phyloP scores from a whole-genome alignment of 2,797 vertebrate genomes.

The Poeciliopsis infans region DNA sequence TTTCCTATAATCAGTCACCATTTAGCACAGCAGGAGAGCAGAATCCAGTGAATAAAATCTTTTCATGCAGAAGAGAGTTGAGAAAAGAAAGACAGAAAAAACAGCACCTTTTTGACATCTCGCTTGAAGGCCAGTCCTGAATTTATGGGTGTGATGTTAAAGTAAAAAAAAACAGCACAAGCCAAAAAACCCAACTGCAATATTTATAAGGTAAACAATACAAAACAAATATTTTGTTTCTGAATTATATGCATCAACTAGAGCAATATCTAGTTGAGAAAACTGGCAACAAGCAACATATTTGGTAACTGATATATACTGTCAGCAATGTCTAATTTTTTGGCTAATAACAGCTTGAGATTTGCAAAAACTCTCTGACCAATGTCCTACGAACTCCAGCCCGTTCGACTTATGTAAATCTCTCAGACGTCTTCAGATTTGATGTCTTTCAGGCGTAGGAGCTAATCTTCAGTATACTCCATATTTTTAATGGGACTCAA shows the following conservation, averaged over 20 bases:
- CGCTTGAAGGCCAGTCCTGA: slow-evolving; percentile 13
- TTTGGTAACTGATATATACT: not conserved
- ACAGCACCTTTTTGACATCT: slow-evolving; percentile 32
- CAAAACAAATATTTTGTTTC: slow-evolving; percentile 14
- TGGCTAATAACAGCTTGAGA: not conserved
- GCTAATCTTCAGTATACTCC: not conserved
- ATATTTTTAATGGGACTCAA: not conserved
- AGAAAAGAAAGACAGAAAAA: slow-evolving; percentile 62
- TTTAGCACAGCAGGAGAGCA: slow-evolving; percentile 69
- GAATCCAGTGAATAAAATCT: slow-evolving; percentile 65
- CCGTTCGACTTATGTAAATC: not conserved
- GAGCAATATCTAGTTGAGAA: not conserved
- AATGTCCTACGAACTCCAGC: not conserved
- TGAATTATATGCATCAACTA: not conserved
- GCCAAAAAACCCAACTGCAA: slow-evolving; percentile 11
- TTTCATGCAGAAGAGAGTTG: slow-evolving; percentile 53
- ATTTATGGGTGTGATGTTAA: slow-evolving; percentile 50
- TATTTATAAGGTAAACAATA: slow-evolving; percentile 27
- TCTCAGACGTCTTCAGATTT: not conserved
- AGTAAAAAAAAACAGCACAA: slow-evolving; percentile 34
- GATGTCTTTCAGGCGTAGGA: not conserved
- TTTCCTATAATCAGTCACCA: slow-evolving; percentile 63
- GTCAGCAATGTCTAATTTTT: not conserved
- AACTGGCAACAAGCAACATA: not conserved
- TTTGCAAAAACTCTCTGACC: not conserved